A percentile compares a stretch with the other conserved stretches of the same genome.
Evolutionary conservation across 1,140 invertebrate species (phyloP).

Genomic region (Lepidurus packardi): DNA sequence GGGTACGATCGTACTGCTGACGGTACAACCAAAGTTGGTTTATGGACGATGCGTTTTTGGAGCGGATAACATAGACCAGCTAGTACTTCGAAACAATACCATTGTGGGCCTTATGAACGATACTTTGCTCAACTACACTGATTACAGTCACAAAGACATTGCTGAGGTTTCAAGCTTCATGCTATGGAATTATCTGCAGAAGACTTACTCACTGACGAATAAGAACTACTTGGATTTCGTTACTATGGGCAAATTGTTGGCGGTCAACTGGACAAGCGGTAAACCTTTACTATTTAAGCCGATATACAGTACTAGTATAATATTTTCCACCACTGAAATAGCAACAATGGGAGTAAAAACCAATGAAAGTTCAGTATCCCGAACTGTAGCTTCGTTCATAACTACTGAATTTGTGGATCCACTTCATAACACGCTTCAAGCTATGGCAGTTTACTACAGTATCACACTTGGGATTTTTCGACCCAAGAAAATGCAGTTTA

Average conservation of each 20-base stretch:
- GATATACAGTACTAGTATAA: not conserved
- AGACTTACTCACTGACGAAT: not conserved
- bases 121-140: not conserved
- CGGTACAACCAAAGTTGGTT: not conserved
- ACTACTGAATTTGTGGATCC: not conserved
- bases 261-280: not conserved
- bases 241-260: not conserved
- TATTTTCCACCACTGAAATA: no score
- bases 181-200: not conserved
- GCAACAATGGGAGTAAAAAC: no score
- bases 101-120: not conserved
- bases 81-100: not conserved
- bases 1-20: not conserved
- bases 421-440: not conserved
- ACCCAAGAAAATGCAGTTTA: not conserved
- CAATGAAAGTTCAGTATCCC: not conserved
- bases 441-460: not conserved
- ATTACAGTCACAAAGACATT: not conserved
- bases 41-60: not conserved
- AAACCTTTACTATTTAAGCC: not conserved
- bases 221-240: not conserved
- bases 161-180: not conserved
- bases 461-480: not conserved
- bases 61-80: not conserved
- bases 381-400: not conserved